phyloP scores from a whole-genome alignment of 2,797 vertebrate species.

The Argyrosomus regius region DNA sequence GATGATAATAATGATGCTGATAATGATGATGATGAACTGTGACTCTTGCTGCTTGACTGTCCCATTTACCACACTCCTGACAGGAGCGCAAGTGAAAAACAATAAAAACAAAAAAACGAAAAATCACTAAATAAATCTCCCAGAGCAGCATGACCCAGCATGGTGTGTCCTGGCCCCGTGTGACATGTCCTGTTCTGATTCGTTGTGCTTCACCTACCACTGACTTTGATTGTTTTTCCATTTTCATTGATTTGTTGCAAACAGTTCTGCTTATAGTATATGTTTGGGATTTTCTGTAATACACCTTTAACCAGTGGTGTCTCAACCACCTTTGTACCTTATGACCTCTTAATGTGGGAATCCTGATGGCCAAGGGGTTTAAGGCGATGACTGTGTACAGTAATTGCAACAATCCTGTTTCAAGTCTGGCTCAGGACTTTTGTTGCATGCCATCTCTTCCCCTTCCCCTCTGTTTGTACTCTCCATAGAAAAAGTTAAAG shows the following conservation, averaged over 20 bases:
- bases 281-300: slow-evolving; percentile 19
- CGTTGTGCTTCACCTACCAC: slow-evolving; percentile 49
- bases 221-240: slow-evolving; percentile 40
- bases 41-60: slow-evolving; percentile 93
- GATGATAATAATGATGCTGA: slow-evolving; percentile 54
- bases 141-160: slow-evolving; percentile 95
- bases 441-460: neutral
- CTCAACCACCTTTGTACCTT: neutral
- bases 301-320: neutral
- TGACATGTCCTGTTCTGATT: slow-evolving; percentile 75
- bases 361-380: neutral
- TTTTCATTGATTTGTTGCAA: slow-evolving; percentile 21
- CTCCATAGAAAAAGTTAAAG: neutral
- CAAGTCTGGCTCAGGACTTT: neutral
- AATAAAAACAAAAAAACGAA: slow-evolving; percentile 78
- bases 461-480: neutral
- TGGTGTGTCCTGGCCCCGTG: slow-evolving; percentile 83
- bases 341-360: neutral
- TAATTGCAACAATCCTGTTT: neutral
- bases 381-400: neutral
- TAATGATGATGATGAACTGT: slow-evolving; percentile 84
- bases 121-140: slow-evolving; percentile 91
- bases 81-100: slow-evolving; percentile 89
- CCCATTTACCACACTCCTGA: slow-evolving; percentile 88
- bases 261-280: neutral